phyloP scores from a whole-genome alignment of 1,140 invertebrate species.

The Contarinia nasturtii region DNA sequence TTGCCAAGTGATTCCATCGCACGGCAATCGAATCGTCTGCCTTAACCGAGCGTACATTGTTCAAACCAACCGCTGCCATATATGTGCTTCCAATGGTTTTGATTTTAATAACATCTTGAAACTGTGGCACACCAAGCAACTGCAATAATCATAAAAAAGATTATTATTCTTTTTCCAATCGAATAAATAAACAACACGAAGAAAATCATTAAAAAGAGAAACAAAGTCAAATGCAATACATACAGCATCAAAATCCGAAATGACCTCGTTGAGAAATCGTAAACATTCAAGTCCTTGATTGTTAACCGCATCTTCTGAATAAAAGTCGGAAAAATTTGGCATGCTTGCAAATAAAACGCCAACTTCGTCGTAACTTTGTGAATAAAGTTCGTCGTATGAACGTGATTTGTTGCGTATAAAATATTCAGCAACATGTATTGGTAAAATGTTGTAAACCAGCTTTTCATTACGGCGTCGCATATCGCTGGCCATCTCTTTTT shows the following conservation, averaged over 20 bases:
- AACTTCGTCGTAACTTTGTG: constrained; percentile 80
- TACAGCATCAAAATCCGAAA: constrained; percentile 93
- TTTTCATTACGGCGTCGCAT: constrained; percentile 76
- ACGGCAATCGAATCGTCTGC: constrained; percentile 47
- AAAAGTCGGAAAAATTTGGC: constrained; percentile 90
- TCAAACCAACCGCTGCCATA: constrained; percentile 81
- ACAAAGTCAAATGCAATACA: constrained; percentile 20
- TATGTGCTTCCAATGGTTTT: constrained; percentile 96
- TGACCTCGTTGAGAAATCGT: constrained; percentile 92
- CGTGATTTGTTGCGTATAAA: constrained; percentile 63
- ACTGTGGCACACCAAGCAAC: constrained; percentile 67
- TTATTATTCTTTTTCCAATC: background rate
- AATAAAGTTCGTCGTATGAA: constrained; percentile 79
- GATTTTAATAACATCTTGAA: constrained; percentile 87
- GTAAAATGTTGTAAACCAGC: constrained; percentile 69
- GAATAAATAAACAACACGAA: background rate
- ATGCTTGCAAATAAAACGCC: constrained; percentile 87
- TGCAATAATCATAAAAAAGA: constrained; percentile 25
- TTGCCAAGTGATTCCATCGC: constrained; percentile 66
- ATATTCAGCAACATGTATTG: constrained; percentile 77
- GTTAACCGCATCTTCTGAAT: constrained; percentile 87
- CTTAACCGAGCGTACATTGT: constrained; percentile 44
- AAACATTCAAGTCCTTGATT: constrained; percentile 92
- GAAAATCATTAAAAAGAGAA: no score
- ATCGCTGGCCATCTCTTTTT: constrained; percentile 67